Evolutionary conservation across 1,140 invertebrate genomes (phyloP), one percentile per base, ranked within the genome.

Genomic region (Centruroides vittatus): DNA sequence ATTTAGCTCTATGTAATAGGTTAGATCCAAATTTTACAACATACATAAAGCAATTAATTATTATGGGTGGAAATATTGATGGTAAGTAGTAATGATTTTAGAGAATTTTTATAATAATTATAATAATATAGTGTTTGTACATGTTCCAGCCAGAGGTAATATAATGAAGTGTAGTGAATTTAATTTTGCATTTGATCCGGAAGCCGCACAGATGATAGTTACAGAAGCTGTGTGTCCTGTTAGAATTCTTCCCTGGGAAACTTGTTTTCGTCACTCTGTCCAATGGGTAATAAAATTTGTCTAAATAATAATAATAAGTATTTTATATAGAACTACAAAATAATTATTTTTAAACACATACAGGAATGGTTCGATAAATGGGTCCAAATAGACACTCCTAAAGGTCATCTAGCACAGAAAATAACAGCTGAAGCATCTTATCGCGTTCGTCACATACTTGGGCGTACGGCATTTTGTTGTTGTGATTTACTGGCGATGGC

Each of bases 131-230:
- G 7, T 4, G 3, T 23, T 12, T 57, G 23, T 66, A 59, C 35
- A 51, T 58, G 62, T 66, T 62, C 49, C 61, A 74, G 79, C 77
- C 11, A 63, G 75, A 10, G 82, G 84, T 8, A 81, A 82, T 58
- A 66, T 72, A 4, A 66, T 65, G 10, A 71, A 76, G 0, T 75
- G 76, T 9, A 74, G 79, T 0, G 84, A 86, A 71, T 85, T 81
- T 67, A 86, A 86, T 71, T 85, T 86, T 66, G 69, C 70, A 13
- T 67, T 71, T 56, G 84, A 86, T 67, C 83, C 83, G 3, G 80
- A 83, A 68, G 78, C 82, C 11, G 80, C 82, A 55, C 73, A 81
- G 68, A 82, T 88, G 48, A 79, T 86, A 11, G 70, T 89, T 1
- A 72, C 74, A 9, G 77, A 72, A 58, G 72, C 75, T 5, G 67